A percentile compares a stretch with the other conserved stretches of the same genome.
These are phyloP conservation scores for Halocaridina rubra DNA, from an alignment of 2,888 invertebrate species.

Conservation along the genomic window DNA sequence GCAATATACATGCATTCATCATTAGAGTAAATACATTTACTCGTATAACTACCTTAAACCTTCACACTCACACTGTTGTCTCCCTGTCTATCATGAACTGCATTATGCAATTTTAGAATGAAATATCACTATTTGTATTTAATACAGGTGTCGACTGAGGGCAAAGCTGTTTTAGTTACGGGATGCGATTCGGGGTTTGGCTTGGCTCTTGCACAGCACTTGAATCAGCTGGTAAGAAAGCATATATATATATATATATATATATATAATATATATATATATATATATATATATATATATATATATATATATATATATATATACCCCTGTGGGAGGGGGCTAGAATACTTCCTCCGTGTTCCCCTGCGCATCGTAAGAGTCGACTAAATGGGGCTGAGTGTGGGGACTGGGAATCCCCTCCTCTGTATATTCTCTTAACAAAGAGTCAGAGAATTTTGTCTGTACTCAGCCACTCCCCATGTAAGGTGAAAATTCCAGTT, in stretches of 20 bases:
- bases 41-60: too few species aligned
- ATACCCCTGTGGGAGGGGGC: not conserved
- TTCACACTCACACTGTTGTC: too few species aligned
- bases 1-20: too few species aligned
- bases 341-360: too few species aligned
- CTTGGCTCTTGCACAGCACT: not conserved
- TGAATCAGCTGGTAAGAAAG: not conserved
- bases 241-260: not conserved
- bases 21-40: too few species aligned
- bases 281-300: not conserved
- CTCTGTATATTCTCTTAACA: too few species aligned
- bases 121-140: not conserved
- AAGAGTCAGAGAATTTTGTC: too few species aligned
- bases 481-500: too few species aligned
- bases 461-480: too few species aligned
- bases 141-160: not conserved
- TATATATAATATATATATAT: not conserved
- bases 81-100: not conserved
- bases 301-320: not conserved
- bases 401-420: too few species aligned
- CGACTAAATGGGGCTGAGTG: too few species aligned
- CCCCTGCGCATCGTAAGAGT: too few species aligned
- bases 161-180: not conserved
- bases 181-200: not conserved
- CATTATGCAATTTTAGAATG: not conserved